Evolutionary conservation across 2,888 invertebrate genomes (phyloP), one percentile per base, ranked within the genome.

Genomic region (Amaurobius ferox): DNA sequence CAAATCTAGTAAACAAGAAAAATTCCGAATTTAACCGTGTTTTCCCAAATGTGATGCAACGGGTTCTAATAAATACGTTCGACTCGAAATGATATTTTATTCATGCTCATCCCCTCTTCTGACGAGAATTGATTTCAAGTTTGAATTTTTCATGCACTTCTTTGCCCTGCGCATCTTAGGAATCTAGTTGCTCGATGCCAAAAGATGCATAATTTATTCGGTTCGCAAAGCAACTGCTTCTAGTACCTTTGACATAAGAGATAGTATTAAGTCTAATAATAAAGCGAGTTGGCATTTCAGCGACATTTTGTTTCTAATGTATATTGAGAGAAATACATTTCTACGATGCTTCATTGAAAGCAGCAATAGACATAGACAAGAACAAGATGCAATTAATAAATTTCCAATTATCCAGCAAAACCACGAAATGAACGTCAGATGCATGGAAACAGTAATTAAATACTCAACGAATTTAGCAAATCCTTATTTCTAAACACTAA

Each of bases 111-210:
- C 23, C 55, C 5, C 23, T 55, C 1, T 16, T 5, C 23, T 55
- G 55, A 55, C 55, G 55, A 55, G 55, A 55, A 55, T 23, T 55
- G 55, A 55, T 55, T 55, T 55, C 55, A 23, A 23, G 55, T 55
- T 55, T 55, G 55, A 55, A 55, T 55, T 55, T 55, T 55, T 55
- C 55, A 55, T 55, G 55, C 55, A 55, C 23, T 55, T 55, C 55
- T 23, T 23, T 55, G 55, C 55, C 23, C 16, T 16, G 11, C 6
- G 44, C 6, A 2, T 16, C 44, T 44, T 55, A 55, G 11, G 55
- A 23, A 55, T 23, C 55, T 3, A 5, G 55, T 55, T 23, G 2
- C 55, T 23, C 7, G 6, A n/a, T 55, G 55, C 55, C 23, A 55
- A 23, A 23, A 23, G 55, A 55, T 55, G 23, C 55, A 55, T 55